Evolutionary conservation across 1,140 invertebrate species (phyloP).

Genomic region (Melitaea cinxia): DNA sequence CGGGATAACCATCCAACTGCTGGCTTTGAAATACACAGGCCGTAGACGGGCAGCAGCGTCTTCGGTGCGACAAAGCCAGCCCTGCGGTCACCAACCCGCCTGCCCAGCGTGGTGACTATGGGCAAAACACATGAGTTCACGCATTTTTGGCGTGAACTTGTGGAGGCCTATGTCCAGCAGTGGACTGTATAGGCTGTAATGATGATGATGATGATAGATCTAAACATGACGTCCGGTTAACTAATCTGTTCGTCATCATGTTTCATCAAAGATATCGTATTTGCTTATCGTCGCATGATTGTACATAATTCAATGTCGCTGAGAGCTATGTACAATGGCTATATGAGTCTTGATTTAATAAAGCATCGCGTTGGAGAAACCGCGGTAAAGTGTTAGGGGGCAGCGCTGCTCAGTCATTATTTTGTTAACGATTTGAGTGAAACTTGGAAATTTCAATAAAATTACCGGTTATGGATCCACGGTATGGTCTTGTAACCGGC

Average conservation of each 20-base stretch:
- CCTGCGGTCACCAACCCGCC: no score
- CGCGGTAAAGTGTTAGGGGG: conserved; percentile 55
- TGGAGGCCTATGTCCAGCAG: no score
- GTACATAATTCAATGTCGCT: conserved; percentile 42
- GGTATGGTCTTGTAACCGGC: conserved; percentile 34
- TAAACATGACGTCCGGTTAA: conserved; percentile 7
- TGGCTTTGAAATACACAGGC: no score
- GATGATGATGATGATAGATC: no score
- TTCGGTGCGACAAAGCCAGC: no score
- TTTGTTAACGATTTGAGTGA: conserved; percentile 61
- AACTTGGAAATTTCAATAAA: conserved; percentile 60
- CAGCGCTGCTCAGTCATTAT: conserved; percentile 58
- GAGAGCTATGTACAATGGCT: conserved; percentile 52
- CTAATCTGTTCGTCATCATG: conserved; percentile 39
- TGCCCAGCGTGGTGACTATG: no score
- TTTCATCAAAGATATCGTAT: conserved; percentile 42
- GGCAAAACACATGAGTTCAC: no score
- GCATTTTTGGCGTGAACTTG: no score
- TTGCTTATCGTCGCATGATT: conserved; percentile 40
- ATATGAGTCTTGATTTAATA: conserved; percentile 61
- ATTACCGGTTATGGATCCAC: conserved; percentile 56
- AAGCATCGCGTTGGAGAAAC: conserved; percentile 53
- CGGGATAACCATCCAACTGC: no score
- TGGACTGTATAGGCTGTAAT: no score
- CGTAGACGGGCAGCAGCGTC: no score